Conservation (phyloP, 1,140 invertebrate species). For the Chlorops oryzae region DNA sequence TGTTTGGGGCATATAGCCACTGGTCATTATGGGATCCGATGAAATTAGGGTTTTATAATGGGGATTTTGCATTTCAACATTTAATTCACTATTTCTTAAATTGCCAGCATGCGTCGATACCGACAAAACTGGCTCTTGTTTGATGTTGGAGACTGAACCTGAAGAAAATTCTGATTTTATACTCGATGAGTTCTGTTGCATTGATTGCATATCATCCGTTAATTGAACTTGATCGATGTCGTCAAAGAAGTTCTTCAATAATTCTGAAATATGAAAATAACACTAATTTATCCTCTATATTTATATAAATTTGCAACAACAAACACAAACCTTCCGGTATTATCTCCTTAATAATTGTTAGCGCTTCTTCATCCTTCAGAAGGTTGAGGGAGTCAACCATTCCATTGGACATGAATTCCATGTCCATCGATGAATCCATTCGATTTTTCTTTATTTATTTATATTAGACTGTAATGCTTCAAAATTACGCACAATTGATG, state of each 20-base stretch:
- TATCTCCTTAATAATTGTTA: slow-evolving; percentile 40
- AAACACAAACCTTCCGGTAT: slow-evolving; percentile 23
- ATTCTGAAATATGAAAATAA: slow-evolving; percentile 20
- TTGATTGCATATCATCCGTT: slow-evolving; percentile 18
- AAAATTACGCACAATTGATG: not conserved
- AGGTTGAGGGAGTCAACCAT: slow-evolving; percentile 30
- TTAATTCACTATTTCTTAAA: too few relatives aligned
- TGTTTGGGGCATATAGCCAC: too few relatives aligned
- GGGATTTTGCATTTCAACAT: slow-evolving; percentile 14
- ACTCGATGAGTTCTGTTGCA: too few relatives aligned
- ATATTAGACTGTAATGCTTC: not conserved
- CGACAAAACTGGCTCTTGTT: too few relatives aligned
- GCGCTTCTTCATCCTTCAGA: slow-evolving; percentile 37
- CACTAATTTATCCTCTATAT: too few relatives aligned
- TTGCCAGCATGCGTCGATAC: too few relatives aligned
- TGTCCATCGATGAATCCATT: slow-evolving; percentile 18
- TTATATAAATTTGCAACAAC: not conserved
- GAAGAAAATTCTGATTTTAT: too few relatives aligned
- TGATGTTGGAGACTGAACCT: too few relatives aligned
- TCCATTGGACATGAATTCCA: slow-evolving; percentile 22
- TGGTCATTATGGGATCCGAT: slow-evolving; percentile 28
- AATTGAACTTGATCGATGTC: slow-evolving; percentile 29
- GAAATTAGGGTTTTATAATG: slow-evolving; percentile 23
- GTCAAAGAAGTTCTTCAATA: slow-evolving; percentile 34
- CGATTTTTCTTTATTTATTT: slow-evolving; percentile 13